These are phyloP conservation scores for Percopsis omiscomaycus DNA, from an alignment of 2,797 vertebrate species.

Conservation along the genomic window DNA sequence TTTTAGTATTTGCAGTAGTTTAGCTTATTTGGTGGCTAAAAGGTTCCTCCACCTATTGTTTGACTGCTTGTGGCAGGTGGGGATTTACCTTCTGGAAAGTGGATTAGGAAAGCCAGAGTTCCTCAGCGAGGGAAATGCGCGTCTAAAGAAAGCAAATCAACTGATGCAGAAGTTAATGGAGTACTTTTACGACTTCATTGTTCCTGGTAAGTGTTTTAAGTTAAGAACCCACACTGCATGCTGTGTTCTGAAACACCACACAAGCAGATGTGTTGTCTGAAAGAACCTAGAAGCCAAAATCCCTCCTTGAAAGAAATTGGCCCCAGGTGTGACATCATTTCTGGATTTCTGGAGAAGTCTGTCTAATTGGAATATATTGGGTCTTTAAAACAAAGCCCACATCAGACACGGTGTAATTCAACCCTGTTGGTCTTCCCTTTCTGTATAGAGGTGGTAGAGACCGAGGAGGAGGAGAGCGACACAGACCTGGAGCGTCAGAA, in stretches of 20 bases:
- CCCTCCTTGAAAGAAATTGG: too few relatives aligned
- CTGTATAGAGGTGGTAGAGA: slow-evolving; percentile 83
- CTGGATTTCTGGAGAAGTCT: too few relatives aligned
- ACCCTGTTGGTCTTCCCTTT: not conserved
- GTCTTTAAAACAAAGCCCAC: too few relatives aligned
- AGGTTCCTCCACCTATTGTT: not conserved
- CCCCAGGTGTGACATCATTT: too few relatives aligned
- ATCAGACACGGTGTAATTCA: not conserved
- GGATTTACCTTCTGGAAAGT: slow-evolving; percentile 88
- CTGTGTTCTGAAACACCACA: too few relatives aligned
- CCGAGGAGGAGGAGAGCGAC: slow-evolving; percentile 90
- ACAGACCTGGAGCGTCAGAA: slow-evolving; percentile 93
- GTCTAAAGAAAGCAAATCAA: slow-evolving; percentile 90
- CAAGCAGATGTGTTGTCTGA: too few relatives aligned
- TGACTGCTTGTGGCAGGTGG: slow-evolving; percentile 76
- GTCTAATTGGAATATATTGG: too few relatives aligned
- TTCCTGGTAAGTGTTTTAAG: slow-evolving; percentile 80
- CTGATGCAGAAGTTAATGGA: slow-evolving; percentile 95
- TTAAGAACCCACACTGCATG: too few relatives aligned
- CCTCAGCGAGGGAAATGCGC: slow-evolving; percentile 88
- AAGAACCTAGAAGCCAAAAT: too few relatives aligned
- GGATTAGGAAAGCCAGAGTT: slow-evolving; percentile 89
- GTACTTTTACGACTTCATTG: slow-evolving; percentile 87
- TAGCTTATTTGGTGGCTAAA: not conserved
- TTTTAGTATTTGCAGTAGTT: not conserved